Evolutionary conservation across 2,888 invertebrate species (phyloP).

Genomic region (Tinea pellionella): DNA sequence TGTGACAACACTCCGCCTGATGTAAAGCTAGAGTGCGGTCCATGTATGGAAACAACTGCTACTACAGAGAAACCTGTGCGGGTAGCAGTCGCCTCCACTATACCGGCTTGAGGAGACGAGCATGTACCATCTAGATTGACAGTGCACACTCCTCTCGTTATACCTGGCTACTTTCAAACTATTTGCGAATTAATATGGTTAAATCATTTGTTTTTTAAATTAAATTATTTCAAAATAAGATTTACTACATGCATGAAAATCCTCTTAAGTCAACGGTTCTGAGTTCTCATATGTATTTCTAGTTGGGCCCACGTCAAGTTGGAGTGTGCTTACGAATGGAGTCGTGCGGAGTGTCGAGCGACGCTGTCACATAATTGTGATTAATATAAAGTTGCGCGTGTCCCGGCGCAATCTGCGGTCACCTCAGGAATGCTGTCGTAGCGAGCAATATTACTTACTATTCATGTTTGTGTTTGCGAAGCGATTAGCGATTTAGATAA

Average conservation of each 20-base stretch:
- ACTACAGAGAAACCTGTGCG: too few relatives aligned
- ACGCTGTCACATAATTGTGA: slow-evolving; percentile 63
- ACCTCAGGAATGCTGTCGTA: slow-evolving; percentile 46
- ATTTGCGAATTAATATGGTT: too few relatives aligned
- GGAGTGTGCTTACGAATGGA: slow-evolving; percentile 17
- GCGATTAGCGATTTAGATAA: slow-evolving; percentile 23
- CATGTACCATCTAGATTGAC: too few relatives aligned
- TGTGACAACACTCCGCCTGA: too few relatives aligned
- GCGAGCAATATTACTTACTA: slow-evolving; percentile 1
- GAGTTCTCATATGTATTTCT: neutral
- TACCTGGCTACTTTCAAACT: too few relatives aligned
- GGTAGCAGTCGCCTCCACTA: too few relatives aligned
- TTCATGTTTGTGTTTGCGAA: slow-evolving; percentile 19
- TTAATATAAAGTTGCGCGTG: slow-evolving; percentile 54
- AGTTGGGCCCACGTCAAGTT: neutral
- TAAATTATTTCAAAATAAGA: too few relatives aligned
- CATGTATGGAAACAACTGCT: too few relatives aligned
- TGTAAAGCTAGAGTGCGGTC: too few relatives aligned
- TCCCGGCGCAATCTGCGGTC: slow-evolving; percentile 43
- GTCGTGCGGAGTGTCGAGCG: slow-evolving; percentile 17
- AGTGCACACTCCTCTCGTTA: too few relatives aligned
- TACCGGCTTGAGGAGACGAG: too few relatives aligned
- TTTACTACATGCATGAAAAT: slow-evolving; percentile 1
- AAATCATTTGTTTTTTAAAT: too few relatives aligned
- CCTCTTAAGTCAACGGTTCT: neutral